These are phyloP conservation scores for Exaiptasia diaphana DNA, from an alignment of 64 coral and sea anemone genomes.

Conservation along the genomic window DNA sequence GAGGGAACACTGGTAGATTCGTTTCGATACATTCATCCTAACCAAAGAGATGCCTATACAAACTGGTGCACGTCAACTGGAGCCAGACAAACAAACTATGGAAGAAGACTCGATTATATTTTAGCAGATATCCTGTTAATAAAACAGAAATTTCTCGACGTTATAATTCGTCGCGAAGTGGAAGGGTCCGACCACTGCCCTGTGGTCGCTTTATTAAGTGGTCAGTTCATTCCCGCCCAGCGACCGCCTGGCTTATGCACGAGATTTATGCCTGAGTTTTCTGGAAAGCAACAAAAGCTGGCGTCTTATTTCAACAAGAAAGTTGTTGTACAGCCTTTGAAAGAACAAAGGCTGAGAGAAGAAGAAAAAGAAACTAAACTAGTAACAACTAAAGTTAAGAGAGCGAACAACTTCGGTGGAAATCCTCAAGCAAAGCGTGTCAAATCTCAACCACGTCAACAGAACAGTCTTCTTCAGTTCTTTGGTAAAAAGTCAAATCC, in stretches of 20 bases:
- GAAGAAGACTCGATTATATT: conserved; percentile 93
- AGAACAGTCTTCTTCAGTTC: conserved; percentile 31
- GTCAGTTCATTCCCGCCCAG: conserved; percentile 10
- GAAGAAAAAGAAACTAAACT: background rate
- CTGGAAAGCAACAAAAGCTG: conserved; percentile 86
- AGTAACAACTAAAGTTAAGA: background rate
- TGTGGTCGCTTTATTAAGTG: conserved; percentile 74
- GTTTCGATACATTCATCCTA: conserved; percentile 79
- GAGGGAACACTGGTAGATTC: conserved; percentile 56
- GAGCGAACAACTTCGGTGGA: background rate
- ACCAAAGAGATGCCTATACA: conserved; percentile 62
- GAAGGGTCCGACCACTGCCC: conserved; percentile 97
- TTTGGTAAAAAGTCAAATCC: conserved; percentile 6
- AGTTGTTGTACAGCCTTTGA: background rate
- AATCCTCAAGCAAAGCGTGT: conserved; percentile 34
- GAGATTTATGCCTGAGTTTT: conserved; percentile 94
- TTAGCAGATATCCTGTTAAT: conserved; percentile 61
- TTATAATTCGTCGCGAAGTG: conserved; percentile 69
- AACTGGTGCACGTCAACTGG: conserved; percentile 89
- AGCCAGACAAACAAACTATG: conserved; percentile 92
- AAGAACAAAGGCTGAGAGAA: background rate
- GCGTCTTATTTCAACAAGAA: conserved; percentile 64
- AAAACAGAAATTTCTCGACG: conserved; percentile 61
- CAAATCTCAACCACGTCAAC: background rate
- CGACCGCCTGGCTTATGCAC: conserved; percentile 67